Base-by-base conservation (phyloP, 2,888 invertebrate species). In the Lordiphosa fenestrarum region DNA sequence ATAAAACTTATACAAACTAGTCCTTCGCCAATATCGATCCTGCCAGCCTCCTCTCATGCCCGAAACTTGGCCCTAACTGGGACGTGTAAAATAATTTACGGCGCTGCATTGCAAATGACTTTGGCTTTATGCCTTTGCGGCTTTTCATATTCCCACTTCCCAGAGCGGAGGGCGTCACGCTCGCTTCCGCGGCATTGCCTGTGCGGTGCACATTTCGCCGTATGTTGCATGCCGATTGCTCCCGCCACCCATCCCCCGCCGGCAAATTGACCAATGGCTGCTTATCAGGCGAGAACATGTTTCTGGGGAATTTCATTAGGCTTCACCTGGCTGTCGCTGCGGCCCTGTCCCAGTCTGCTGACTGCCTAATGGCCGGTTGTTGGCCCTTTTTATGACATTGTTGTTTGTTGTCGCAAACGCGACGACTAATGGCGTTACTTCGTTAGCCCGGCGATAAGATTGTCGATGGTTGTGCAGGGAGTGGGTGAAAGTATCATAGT, bases 211-310 rank as follows among this genome's bases (percentile, higher is more conserved):
- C 81, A 76, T 77, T 77, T 78, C 58, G 57, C 56, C 56, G 41
- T 60, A 58, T 56, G 54, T 77, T 72, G 81, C 74, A 76, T 74
- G 75, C 65, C 53, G 36, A 44, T 30, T 10, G 30, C 30, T 10
- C 30, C 57, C 36, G 48, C 46, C 35, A 46, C 19, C 3, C 10
- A 9, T 30, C 30, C 30, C 30, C 30, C 10, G 39, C 19, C 39
- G 21, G 37, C 50, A 53, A 58, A 25, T 50, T 85, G 73, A 84
- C 81, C 86, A 85, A 85, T 84, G 83, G 74, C 50, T 60, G 66
- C 84, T 85, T 85, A 85, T 85, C 84, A 85, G 84, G 86, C 84
- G 86, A 85, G 77, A 85, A 84, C 86, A 85, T 85, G 84, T 76
- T 84, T 84, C 78, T 66, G 52, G 67, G 74, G 80, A 85, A 85